Conservation (phyloP, 2,888 invertebrate species). For the Bellardia bayeri region DNA sequence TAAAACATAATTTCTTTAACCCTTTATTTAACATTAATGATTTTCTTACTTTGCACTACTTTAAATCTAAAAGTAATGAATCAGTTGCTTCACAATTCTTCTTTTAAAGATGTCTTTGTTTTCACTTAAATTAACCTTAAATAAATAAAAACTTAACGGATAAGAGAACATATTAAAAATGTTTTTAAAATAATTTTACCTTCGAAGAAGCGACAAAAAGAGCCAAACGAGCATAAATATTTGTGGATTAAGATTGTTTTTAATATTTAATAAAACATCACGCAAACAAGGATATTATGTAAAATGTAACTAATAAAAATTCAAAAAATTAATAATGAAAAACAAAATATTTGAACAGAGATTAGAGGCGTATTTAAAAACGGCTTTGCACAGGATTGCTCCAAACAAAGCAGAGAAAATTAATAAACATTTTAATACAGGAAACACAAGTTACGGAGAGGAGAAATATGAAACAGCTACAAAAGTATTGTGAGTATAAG, state of each 20-base stretch:
- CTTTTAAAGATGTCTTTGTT: not conserved
- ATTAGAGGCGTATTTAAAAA: constrained; percentile 16
- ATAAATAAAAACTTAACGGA: not conserved
- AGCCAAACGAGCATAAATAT: not conserved
- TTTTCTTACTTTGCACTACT: too few species aligned
- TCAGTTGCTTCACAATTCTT: not conserved
- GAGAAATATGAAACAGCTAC: not conserved
- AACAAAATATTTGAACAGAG: constrained; percentile 17
- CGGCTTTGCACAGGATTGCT: constrained; percentile 20
- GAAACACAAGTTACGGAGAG: not conserved
- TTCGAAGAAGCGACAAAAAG: not conserved
- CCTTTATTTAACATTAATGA: too few species aligned
- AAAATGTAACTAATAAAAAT: constrained; percentile 12
- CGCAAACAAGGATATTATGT: constrained; percentile 6
- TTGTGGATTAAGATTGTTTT: constrained; percentile 12
- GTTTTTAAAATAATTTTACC: constrained; percentile 11
- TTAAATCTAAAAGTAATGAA: too few species aligned
- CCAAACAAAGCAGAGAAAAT: not conserved
- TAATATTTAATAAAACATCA: constrained; percentile 51
- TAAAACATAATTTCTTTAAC: too few species aligned
- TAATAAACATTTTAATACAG: constrained; percentile 8
- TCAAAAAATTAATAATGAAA: not conserved
- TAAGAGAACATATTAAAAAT: not conserved
- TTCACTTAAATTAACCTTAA: constrained; percentile 2
- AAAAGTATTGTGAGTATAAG: constrained; percentile 10